Conservation (phyloP, 2,888 invertebrate genomes). For the Cistogaster globosa region DNA sequence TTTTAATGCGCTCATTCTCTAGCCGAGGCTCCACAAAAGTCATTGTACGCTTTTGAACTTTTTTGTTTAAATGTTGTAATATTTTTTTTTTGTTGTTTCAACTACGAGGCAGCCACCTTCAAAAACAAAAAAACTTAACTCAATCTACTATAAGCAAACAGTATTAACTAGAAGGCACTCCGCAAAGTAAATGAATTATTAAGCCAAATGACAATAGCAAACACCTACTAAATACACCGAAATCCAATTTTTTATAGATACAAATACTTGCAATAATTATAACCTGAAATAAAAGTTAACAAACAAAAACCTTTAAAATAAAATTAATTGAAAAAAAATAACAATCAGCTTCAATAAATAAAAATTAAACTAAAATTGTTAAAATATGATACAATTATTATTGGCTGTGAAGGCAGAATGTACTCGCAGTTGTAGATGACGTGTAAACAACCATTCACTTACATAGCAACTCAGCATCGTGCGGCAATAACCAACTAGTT, state of each 20-base stretch:
- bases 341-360: constrained; percentile 28
- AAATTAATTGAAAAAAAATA: not conserved
- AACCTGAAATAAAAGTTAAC: constrained; percentile 33
- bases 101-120: constrained; percentile 65
- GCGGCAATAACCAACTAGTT: constrained; percentile 54
- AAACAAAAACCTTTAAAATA: constrained; percentile 1
- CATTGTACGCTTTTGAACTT: constrained; percentile 73
- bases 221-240: constrained; percentile 31
- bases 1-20: constrained; percentile 23
- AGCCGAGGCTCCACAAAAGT: constrained; percentile 47
- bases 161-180: constrained; percentile 45
- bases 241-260: constrained; percentile 31
- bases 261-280: constrained; percentile 27
- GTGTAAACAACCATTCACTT: constrained; percentile 24
- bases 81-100: constrained; percentile 45
- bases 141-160: constrained; percentile 22
- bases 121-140: constrained; percentile 35
- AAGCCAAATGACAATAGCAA: constrained; percentile 67
- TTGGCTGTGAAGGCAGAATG: constrained; percentile 13
- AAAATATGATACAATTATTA: constrained; percentile 63
- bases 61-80: constrained; percentile 53
- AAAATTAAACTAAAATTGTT: constrained; percentile 44
- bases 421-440: not conserved
- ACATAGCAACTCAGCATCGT: not conserved
- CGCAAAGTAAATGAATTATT: constrained; percentile 47